These are phyloP conservation scores for Carduelis carduelis DNA, from an alignment of 2,797 vertebrate genomes.

Conservation along the genomic window DNA sequence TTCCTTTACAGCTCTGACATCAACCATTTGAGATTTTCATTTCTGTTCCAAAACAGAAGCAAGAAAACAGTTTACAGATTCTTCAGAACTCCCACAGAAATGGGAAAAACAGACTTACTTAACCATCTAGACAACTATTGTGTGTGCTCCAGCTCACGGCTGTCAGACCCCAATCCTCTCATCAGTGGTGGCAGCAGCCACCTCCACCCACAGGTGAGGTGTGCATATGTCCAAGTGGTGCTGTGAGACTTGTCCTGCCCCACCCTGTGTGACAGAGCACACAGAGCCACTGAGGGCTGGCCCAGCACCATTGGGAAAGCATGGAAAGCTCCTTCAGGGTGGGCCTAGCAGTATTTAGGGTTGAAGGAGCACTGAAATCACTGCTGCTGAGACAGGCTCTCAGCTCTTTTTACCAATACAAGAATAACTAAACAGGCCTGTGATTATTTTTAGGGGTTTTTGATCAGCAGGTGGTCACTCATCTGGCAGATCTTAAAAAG, in stretches of 20 bases:
- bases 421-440: neutral
- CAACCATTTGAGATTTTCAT: neutral
- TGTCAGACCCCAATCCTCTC: neutral
- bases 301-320: neutral
- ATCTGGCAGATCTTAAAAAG: neutral
- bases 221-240: no score
- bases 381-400: neutral
- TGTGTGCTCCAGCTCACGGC: neutral
- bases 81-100: neutral
- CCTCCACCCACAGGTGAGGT: neutral
- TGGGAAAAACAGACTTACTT: neutral
- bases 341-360: neutral
- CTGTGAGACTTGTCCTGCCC: neutral
- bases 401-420: neutral
- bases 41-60: slow-evolving; percentile 17
- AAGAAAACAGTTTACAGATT: slow-evolving; percentile 6
- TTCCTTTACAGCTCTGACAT: neutral
- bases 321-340: neutral
- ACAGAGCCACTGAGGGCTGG: neutral
- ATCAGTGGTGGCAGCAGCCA: neutral
- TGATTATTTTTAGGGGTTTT: neutral
- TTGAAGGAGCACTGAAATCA: neutral
- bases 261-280: neutral
- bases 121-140: neutral
- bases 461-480: neutral